Base-by-base conservation (phyloP, 2,113 vertebrate genomes). In the Drymodes brunneopygia region DNA sequence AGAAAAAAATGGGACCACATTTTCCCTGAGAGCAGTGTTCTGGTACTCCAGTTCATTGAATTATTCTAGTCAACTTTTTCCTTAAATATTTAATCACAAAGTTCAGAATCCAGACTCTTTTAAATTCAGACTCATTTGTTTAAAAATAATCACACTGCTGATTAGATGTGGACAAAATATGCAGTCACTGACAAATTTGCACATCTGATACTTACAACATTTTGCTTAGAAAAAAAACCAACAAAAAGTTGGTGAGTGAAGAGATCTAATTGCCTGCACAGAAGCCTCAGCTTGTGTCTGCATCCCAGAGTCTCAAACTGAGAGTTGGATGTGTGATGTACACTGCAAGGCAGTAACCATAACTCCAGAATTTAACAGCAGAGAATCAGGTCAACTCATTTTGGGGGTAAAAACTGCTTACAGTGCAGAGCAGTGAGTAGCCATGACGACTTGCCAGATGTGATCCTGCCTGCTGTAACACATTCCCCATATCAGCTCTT, bases 401-500 rank as follows among this genome's bases (percentile, higher is more conserved):
- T 54, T 60, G 2, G 4, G 45, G 36, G 11, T 10, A 6, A 62
- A 74, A 95, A 33, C 19, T 50, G 84, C 94, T 89, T 58, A 67
- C 15, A 71, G 35, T 14, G 58, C 87, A 94, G 47, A 95, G 90
- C 38, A 70, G 61, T 2, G 7, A 94, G 80, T 45, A 90, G 94
- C 75, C 86, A 73, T 15, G 82, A 73, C 79, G 67, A 73, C 35
- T 50, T 89, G 74, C 90, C 91, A 96, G 88, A 92, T 92, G 90
- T 74, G 94, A 90, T 88, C 91, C 69, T 67, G 66, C 65, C 84
- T 78, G 42, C 61, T 90, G 24, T 11, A 93, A 73, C 53, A 83
- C 42, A 28, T 81, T 94, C 56, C 53, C 81, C 70, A 14, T 42
- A 92, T 92, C 95, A 95, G 88, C 96, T 95, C 69, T 81, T 87